Evolutionary conservation across 2,888 invertebrate genomes (phyloP).

Genomic region (Brachyptera putata): DNA sequence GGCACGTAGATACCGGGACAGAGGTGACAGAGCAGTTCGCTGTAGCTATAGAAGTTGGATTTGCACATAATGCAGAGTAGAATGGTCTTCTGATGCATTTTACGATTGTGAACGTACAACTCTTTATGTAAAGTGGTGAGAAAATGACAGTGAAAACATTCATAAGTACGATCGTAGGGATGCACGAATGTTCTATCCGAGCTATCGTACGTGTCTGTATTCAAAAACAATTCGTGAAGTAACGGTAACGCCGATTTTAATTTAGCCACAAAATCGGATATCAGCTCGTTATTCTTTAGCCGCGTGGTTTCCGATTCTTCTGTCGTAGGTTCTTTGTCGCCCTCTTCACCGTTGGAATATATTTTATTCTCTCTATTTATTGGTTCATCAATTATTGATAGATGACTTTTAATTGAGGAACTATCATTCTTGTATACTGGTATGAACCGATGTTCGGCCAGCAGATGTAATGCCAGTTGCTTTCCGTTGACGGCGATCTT

Average conservation of each 20-base stretch:
- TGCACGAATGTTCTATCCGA: constrained; percentile 52
- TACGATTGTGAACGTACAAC: constrained; percentile 78
- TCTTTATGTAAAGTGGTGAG: constrained; percentile 76
- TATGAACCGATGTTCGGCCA: constrained; percentile 74
- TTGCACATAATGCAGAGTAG: constrained; percentile 84
- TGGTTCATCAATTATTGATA: constrained; percentile 42
- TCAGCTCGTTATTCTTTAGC: constrained; percentile 44
- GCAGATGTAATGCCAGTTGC: constrained; percentile 73
- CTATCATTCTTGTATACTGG: constrained; percentile 49
- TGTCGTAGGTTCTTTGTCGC: constrained; percentile 72
- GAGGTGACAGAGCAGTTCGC: constrained; percentile 80
- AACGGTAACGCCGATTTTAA: constrained; percentile 59
- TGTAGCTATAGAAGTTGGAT: constrained; percentile 80
- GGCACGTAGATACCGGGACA: constrained; percentile 73
- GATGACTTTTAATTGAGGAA: neutral
- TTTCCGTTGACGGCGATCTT: constrained; percentile 81
- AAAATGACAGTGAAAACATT: constrained; percentile 83
- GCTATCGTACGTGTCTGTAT: constrained; percentile 66
- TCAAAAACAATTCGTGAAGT: constrained; percentile 63
- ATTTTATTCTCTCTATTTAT: no score
- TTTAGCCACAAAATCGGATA: constrained; percentile 62
- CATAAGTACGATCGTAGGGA: constrained; percentile 66
- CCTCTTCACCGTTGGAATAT: no score
- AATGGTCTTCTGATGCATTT: constrained; percentile 80
- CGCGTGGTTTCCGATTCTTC: constrained; percentile 53